These are phyloP conservation scores for Octodon degus DNA, from an alignment of 2,113 vertebrate species.

Conservation along the genomic window DNA sequence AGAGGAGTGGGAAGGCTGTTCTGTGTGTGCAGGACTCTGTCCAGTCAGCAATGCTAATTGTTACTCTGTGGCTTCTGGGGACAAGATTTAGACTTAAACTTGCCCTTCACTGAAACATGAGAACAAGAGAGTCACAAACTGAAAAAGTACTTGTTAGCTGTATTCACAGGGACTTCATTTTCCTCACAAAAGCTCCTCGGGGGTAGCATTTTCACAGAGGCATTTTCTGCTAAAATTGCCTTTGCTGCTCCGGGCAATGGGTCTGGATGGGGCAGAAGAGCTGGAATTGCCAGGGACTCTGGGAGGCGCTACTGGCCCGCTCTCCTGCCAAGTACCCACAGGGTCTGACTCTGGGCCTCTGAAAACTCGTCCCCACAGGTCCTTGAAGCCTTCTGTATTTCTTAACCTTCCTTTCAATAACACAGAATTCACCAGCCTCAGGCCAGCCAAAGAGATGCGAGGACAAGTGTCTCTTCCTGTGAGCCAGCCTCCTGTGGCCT, in stretches of 20 bases:
- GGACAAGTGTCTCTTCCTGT: neutral
- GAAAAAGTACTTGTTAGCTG: neutral
- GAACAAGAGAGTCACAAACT: neutral
- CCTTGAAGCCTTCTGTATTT: neutral
- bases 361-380: too few relatives aligned
- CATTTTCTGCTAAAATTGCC: conserved; percentile 14
- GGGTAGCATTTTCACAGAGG: neutral
- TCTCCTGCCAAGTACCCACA: too few relatives aligned
- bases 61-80: neutral
- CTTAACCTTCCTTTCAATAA: neutral
- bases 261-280: neutral
- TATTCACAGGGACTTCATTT: neutral
- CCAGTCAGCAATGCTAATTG: neutral
- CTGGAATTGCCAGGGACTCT: neutral
- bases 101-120: neutral
- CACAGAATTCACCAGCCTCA: neutral
- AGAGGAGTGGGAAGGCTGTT: neutral
- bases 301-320: neutral
- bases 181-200: neutral
- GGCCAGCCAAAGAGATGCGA: neutral
- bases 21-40: neutral
- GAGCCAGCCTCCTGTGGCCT: too few relatives aligned
- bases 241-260: neutral
- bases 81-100: neutral
- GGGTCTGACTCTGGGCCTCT: too few relatives aligned